These are phyloP conservation scores for Oopsacas minuta DNA, from an alignment of 37 sponge, comb jelly and placozoan species.

Conservation along the genomic window DNA sequence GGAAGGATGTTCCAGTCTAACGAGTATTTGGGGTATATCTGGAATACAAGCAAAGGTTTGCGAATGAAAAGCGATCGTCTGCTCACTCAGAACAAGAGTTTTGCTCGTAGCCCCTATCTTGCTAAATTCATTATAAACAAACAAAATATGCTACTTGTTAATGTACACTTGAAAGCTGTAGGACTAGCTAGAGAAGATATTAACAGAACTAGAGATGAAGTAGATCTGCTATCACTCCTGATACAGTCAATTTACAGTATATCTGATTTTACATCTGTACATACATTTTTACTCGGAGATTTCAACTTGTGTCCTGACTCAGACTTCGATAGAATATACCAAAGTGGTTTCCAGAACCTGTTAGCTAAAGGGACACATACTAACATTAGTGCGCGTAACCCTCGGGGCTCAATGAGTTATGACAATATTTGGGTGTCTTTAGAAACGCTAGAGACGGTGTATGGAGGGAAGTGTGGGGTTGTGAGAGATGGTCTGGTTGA, in stretches of 20 bases:
- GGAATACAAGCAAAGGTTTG: not conserved
- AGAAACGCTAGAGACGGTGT: not conserved
- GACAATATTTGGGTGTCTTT: not conserved
- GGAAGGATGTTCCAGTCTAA: not conserved
- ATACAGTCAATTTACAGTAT: not conserved
- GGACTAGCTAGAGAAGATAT: not conserved
- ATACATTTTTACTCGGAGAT: not conserved
- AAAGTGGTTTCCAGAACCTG: not conserved
- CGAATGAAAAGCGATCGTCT: not conserved
- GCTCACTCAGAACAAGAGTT: not conserved
- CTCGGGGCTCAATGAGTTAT: not conserved
- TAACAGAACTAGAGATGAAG: not conserved
- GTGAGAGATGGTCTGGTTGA: constrained; percentile 6
- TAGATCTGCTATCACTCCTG: constrained; percentile 6
- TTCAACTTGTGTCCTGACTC: not conserved
- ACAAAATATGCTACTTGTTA: not conserved
- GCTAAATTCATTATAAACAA: not conserved
- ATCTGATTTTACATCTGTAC: not conserved
- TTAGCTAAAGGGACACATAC: not conserved
- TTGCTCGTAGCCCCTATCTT: not conserved
- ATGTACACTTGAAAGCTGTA: not conserved
- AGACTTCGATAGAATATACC: not conserved
- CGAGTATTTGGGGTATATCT: constrained; percentile 1
- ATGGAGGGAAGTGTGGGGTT: not conserved
- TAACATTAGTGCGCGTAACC: not conserved